phyloP scores from a whole-genome alignment of 2,888 invertebrate genomes.

The Tetranychus piercei region DNA sequence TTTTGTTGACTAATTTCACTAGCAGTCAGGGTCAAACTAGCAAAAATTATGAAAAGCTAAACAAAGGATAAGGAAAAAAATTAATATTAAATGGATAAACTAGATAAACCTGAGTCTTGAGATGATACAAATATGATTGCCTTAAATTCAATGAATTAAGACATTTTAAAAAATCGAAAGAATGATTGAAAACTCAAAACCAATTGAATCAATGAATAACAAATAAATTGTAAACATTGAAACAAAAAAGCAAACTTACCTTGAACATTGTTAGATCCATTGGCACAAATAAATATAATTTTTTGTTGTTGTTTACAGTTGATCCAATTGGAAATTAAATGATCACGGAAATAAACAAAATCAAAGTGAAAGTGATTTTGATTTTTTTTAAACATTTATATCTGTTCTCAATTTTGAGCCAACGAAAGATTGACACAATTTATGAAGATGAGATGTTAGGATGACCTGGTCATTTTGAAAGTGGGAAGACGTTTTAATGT shows the following conservation, averaged over 20 bases:
- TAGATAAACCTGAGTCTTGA: no score
- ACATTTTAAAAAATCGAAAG: no score
- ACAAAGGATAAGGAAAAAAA: background rate
- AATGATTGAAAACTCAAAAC: no score
- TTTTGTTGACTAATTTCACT: background rate
- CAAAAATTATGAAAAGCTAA: background rate
- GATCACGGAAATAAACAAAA: constrained; percentile 1
- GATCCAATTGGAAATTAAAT: background rate
- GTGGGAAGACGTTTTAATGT: background rate
- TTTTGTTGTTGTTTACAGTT: background rate
- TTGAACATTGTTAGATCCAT: no score
- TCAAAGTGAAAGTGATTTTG: background rate
- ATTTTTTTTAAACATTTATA: background rate
- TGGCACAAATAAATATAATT: no score
- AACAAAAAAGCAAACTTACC: no score
- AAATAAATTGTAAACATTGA: no score
- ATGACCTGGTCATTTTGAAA: background rate
- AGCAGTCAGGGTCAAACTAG: background rate
- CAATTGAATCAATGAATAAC: no score
- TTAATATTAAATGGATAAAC: no score
- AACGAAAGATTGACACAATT: background rate
- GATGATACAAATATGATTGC: no score
- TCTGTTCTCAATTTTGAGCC: background rate
- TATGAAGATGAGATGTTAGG: background rate
- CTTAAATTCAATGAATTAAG: no score